These are phyloP conservation scores for Plemyria rubiginata DNA, from an alignment of 2,888 invertebrate genomes.

Conservation along the genomic window DNA sequence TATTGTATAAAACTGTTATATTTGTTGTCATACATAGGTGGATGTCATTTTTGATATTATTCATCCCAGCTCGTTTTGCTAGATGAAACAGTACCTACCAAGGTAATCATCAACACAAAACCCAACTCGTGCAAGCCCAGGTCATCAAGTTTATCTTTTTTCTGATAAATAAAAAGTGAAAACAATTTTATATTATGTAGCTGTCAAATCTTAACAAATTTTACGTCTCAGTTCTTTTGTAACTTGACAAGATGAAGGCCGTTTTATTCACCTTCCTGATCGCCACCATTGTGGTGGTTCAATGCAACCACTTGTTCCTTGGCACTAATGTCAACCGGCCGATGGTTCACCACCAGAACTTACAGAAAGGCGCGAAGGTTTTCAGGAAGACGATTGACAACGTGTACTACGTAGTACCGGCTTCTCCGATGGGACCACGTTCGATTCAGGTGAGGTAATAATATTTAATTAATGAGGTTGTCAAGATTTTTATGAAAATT, in stretches of 20 bases:
- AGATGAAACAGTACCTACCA: not conserved
- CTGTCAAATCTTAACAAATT: not conserved
- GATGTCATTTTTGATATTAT: too few species aligned
- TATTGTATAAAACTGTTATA: too few species aligned
- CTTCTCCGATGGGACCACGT: conserved; percentile 37
- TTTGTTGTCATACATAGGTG: too few species aligned
- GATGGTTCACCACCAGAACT: conserved; percentile 52
- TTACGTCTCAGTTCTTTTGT: not conserved
- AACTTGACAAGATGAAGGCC: conserved; percentile 47
- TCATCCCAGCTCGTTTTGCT: not conserved
- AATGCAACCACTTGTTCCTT: conserved; percentile 62
- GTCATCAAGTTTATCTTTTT: conserved; percentile 18
- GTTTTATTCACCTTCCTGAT: conserved; percentile 45
- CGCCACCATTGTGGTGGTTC: conserved; percentile 49
- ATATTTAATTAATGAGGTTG: not conserved
- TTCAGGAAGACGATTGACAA: conserved; percentile 66
- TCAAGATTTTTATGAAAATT: too few species aligned
- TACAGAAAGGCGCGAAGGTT: conserved; percentile 47
- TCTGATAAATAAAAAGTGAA: conserved; percentile 7
- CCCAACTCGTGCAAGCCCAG: not conserved
- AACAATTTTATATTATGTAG: not conserved
- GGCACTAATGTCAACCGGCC: conserved; percentile 62
- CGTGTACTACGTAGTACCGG: conserved; percentile 51
- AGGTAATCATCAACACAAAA: not conserved
- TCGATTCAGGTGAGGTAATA: conserved; percentile 57